A percentile compares a stretch with the other conserved stretches of the same genome.
phyloP scores from a whole-genome alignment of 2,113 vertebrate species.

The Notechis scutatus region DNA sequence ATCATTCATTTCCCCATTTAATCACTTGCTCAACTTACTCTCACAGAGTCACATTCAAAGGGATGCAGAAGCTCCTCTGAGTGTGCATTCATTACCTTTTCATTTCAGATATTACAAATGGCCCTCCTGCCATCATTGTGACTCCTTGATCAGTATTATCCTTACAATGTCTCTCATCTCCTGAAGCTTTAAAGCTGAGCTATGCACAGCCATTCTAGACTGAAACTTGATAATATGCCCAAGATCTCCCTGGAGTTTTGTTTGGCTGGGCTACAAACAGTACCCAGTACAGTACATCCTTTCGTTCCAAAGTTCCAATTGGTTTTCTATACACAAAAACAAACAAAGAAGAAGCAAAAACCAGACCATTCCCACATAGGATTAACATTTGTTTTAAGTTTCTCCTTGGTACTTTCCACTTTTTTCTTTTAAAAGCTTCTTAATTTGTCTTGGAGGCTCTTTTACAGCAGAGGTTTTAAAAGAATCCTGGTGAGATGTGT shows the following conservation, averaged over 20 bases:
- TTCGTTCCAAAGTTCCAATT: background rate
- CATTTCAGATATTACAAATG: conserved; percentile 2
- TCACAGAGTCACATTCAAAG: background rate
- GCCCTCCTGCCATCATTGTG: background rate
- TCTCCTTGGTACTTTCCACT: no score
- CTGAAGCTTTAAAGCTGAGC: background rate
- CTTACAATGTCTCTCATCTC: background rate
- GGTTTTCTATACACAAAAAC: background rate
- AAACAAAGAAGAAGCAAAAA: background rate
- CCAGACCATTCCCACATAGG: background rate
- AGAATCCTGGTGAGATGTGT: background rate
- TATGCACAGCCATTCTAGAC: background rate
- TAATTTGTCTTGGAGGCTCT: background rate
- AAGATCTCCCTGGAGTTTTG: background rate
- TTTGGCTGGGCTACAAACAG: background rate
- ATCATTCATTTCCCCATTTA: background rate
- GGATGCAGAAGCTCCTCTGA: background rate
- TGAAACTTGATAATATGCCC: conserved; percentile 1
- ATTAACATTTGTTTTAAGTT: background rate
- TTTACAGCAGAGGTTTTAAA: no score
- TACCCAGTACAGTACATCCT: background rate
- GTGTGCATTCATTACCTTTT: background rate
- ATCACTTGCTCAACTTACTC: background rate
- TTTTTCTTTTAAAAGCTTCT: background rate
- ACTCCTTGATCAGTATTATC: background rate